These are phyloP conservation scores for Platycnemis pennipes DNA, from an alignment of 2,888 invertebrate species.

Conservation along the genomic window DNA sequence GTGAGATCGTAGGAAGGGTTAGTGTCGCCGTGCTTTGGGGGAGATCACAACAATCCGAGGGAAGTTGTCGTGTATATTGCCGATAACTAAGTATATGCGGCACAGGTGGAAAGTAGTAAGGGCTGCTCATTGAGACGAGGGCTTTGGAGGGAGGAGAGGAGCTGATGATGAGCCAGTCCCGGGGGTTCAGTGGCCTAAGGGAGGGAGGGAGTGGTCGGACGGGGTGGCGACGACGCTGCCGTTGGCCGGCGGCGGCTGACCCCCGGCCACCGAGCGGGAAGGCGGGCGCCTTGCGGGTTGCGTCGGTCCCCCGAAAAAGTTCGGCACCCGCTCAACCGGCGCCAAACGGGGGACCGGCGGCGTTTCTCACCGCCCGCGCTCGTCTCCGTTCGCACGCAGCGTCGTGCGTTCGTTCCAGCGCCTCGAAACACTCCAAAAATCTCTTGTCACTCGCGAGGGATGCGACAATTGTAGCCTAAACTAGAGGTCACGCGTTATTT, in stretches of 20 bases:
- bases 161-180: not conserved
- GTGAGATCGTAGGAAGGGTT: not conserved
- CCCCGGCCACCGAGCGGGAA: slow-evolving; percentile 2
- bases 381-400: not conserved
- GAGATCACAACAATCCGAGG: not conserved
- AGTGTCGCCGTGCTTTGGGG: not conserved
- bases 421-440: too few species aligned
- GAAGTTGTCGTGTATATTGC: not conserved
- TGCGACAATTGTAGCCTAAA: too few species aligned
- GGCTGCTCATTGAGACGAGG: not conserved
- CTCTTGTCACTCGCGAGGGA: too few species aligned
- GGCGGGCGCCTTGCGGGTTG: not conserved
- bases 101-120: not conserved
- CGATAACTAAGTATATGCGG: slow-evolving; percentile 10
- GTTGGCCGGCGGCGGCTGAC: not conserved
- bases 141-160: not conserved
- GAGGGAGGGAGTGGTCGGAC: not conserved
- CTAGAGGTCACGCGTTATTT: too few species aligned
- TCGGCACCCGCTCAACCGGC: not conserved
- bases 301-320: not conserved
- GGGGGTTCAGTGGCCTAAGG: not conserved
- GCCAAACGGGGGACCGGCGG: not conserved
- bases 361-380: not conserved
- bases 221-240: not conserved
- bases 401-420: not conserved